phyloP scores from a whole-genome alignment of 2,113 vertebrate species.

The Misgurnus mizolepis region DNA sequence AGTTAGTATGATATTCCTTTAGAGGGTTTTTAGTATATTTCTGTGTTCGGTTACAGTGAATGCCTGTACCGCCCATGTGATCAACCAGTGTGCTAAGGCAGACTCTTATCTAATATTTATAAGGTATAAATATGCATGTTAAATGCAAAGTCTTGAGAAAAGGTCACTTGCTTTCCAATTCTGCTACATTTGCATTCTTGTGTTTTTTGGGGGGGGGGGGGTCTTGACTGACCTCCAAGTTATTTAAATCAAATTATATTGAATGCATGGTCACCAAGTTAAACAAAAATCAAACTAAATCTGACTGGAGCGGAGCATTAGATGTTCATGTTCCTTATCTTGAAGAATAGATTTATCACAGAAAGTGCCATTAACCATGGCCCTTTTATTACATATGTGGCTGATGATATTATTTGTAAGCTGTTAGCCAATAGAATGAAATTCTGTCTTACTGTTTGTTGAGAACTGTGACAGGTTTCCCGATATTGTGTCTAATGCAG shows the following conservation, averaged over 20 bases:
- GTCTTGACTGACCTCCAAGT: background rate
- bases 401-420: too few relatives aligned
- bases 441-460: too few relatives aligned
- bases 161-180: slow-evolving; percentile 21
- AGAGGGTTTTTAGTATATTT: background rate
- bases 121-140: slow-evolving; percentile 12
- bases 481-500: background rate
- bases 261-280: too few relatives aligned
- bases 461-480: background rate
- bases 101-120: slow-evolving; percentile 16
- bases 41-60: too few relatives aligned
- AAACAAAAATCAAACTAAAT: too few relatives aligned
- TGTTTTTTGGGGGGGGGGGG: background rate
- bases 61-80: background rate
- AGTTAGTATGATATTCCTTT: too few relatives aligned
- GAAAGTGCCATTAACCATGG: background rate
- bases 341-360: slow-evolving; percentile 2
- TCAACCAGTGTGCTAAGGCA: background rate
- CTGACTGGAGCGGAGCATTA: background rate
- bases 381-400: too few relatives aligned
- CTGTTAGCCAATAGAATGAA: background rate
- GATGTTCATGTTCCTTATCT: slow-evolving; percentile 2
- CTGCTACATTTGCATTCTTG: background rate
- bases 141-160: background rate
- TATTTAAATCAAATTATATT: too few relatives aligned